Evolutionary conservation across 2,113 vertebrate species (phyloP).

Genomic region (Gopherus flavomarginatus): DNA sequence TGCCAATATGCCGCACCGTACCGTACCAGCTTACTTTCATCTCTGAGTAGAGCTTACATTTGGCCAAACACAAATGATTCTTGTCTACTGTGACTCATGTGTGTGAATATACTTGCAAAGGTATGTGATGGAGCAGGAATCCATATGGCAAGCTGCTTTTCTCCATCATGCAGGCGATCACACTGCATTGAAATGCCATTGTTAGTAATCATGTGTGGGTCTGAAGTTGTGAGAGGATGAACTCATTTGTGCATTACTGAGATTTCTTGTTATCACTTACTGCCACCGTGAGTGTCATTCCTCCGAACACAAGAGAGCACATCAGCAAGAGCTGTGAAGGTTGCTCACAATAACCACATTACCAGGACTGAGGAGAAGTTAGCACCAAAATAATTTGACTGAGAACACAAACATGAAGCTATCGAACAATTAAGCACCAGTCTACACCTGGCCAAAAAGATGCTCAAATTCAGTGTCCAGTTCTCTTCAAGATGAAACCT

Average conservation of each 20-base stretch:
- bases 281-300: constrained; percentile 51
- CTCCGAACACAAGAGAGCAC: background rate
- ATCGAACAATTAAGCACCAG: background rate
- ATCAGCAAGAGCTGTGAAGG: background rate
- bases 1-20: too few species aligned
- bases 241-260: constrained; percentile 48
- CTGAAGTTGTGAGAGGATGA: constrained; percentile 32
- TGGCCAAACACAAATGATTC: background rate
- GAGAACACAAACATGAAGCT: background rate
- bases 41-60: background rate
- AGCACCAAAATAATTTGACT: background rate
- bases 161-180: constrained; percentile 52
- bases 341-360: background rate
- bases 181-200: constrained; percentile 27
- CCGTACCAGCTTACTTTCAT: too few species aligned
- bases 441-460: background rate
- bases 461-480: background rate
- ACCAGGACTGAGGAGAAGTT: background rate
- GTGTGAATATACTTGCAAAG: constrained; percentile 30
- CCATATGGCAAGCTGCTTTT: constrained; percentile 32
- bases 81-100: constrained; percentile 28
- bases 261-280: constrained; percentile 67
- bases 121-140: background rate
- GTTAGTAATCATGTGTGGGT: constrained; percentile 58
- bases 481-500: background rate